phyloP scores from a whole-genome alignment of 1,140 invertebrate genomes.

The Doryteuthis pealeii region DNA sequence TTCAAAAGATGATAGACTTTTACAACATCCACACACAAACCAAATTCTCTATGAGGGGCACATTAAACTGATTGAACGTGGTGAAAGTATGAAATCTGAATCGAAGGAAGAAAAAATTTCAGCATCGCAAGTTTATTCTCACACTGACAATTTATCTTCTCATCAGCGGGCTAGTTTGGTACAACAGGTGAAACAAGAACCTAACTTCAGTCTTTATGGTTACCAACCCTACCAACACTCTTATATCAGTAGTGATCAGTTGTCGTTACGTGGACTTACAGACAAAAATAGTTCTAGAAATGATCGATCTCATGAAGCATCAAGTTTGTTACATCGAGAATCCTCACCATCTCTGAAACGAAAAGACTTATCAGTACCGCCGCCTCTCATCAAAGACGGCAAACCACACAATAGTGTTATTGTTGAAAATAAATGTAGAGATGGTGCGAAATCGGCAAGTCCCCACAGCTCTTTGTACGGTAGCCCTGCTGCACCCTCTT shows the following conservation, averaged over 20 bases:
- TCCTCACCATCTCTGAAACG: conserved; percentile 27
- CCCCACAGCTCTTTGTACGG: conserved; percentile 29
- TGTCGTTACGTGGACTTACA: conserved; percentile 48
- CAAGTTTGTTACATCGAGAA: neutral
- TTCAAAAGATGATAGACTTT: neutral
- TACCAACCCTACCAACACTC: conserved; percentile 70
- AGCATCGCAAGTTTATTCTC: neutral
- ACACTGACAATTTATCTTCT: neutral
- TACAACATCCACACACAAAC: conserved; percentile 2
- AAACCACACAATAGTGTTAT: conserved; percentile 54
- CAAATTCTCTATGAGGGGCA: conserved; percentile 19
- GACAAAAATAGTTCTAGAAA: conserved; percentile 9
- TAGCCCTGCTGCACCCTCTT: conserved; percentile 18
- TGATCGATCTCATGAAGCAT: conserved; percentile 8
- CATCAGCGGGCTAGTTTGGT: neutral
- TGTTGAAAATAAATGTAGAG: conserved; percentile 49
- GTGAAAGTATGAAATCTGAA: conserved; percentile 7
- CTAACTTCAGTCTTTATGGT: conserved; percentile 73
- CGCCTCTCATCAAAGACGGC: conserved; percentile 47
- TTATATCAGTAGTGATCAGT: conserved; percentile 62
- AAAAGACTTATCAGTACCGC: conserved; percentile 34
- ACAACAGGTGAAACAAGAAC: conserved; percentile 67
- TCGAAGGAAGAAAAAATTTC: conserved; percentile 24
- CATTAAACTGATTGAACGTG: conserved; percentile 17
- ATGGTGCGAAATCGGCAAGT: conserved; percentile 32